phyloP scores from a whole-genome alignment of 1,140 invertebrate genomes.

The Coenobita brevimanus region DNA sequence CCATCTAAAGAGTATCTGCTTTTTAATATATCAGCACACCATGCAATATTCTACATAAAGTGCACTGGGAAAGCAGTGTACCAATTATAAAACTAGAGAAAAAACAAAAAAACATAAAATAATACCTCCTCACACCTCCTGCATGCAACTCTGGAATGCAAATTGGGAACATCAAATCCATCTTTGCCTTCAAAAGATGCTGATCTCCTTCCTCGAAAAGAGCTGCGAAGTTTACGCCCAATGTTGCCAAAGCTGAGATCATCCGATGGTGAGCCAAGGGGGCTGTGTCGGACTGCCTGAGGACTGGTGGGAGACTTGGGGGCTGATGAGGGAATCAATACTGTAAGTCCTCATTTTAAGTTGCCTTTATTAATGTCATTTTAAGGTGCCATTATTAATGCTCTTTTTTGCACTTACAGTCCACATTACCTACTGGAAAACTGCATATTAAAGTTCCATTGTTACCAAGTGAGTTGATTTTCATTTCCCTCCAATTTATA shows the following conservation, averaged over 20 bases:
- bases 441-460: too few relatives aligned
- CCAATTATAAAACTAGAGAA: neutral
- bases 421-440: too few relatives aligned
- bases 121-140: constrained; percentile 54
- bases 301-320: constrained; percentile 47
- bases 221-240: constrained; percentile 36
- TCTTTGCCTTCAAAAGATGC: constrained; percentile 48
- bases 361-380: neutral
- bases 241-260: constrained; percentile 45
- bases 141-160: constrained; percentile 35
- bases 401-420: too few relatives aligned
- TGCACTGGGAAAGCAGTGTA: neutral
- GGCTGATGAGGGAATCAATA: constrained; percentile 4
- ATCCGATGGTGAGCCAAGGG: constrained; percentile 24
- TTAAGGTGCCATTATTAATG: too few relatives aligned
- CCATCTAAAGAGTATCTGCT: too few relatives aligned
- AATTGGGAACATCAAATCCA: constrained; percentile 29
- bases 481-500: too few relatives aligned
- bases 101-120: neutral
- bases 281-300: constrained; percentile 1
- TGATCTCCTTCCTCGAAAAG: constrained; percentile 17
- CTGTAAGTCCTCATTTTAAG: neutral
- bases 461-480: too few relatives aligned
- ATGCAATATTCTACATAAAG: neutral
- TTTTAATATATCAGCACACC: too few relatives aligned